These are phyloP conservation scores for Eulimnadia texana DNA, from an alignment of 1,140 invertebrate species.

Conservation along the genomic window DNA sequence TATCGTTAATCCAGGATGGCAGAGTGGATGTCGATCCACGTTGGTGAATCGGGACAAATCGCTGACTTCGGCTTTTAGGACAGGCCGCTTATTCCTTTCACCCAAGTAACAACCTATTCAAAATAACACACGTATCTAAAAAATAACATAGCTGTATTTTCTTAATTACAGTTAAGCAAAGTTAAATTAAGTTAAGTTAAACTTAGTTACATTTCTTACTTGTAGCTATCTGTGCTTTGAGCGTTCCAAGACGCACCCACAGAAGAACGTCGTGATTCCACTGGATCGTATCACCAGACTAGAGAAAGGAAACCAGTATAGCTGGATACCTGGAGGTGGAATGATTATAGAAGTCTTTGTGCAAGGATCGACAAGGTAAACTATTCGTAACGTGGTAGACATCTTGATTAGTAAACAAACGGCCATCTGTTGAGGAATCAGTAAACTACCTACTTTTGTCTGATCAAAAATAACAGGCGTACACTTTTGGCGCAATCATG, in stretches of 20 bases:
- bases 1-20: conserved; percentile 19
- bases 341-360: conserved; percentile 32
- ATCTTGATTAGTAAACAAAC: too few relatives aligned
- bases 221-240: conserved; percentile 35
- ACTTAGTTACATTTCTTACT: conserved; percentile 16
- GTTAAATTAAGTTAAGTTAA: neutral
- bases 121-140: too few relatives aligned
- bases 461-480: conserved; percentile 23
- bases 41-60: conserved; percentile 32
- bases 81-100: conserved; percentile 32
- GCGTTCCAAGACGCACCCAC: conserved; percentile 28
- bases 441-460: neutral
- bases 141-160: neutral
- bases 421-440: neutral
- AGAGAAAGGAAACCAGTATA: conserved; percentile 33
- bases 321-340: conserved; percentile 31
- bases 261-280: conserved; percentile 32
- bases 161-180: neutral
- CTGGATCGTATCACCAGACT: conserved; percentile 27
- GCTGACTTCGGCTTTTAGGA: conserved; percentile 31
- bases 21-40: conserved; percentile 29
- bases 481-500: conserved; percentile 31
- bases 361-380: conserved; percentile 27
- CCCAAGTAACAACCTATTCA: conserved; percentile 28
- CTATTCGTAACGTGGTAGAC: too few relatives aligned